Base-by-base conservation (phyloP, 2,888 invertebrate genomes). In the Himalopsyche japonica region DNA sequence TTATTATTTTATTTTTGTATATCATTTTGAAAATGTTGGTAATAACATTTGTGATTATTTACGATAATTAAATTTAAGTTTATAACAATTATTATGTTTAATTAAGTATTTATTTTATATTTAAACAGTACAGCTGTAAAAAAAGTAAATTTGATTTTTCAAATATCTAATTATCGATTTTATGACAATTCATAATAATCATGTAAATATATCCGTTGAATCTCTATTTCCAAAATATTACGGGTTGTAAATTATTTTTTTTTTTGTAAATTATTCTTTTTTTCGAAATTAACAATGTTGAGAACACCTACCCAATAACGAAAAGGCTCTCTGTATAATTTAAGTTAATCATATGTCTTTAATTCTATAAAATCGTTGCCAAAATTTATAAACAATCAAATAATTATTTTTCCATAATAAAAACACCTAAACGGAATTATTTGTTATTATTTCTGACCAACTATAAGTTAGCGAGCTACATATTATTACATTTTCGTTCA, bases 121-220 rank as follows among this genome's bases (percentile, higher is more conserved):
- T n/a, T 77, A 77, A 34, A 43, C 77, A 43, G 34, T 43, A 34
- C 77, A 77, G 34, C 34, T 43, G 77, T 37, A 76, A 37, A 43
- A 76, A 37, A 32, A 47, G 57, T 85, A 34, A 43, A 27, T 48
- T 76, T 57, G 85, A 82, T 82, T 85, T 81, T 81, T 81, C 81
- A 81, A 81, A 81, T 81, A 43, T 81, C 34, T 64, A n/a, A n/a
- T 64, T 81, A 32, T 48, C n/a, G 57, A 64, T 70, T 30, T 15
- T 70, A 70, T 70, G 70, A 70, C 27, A 10, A 30, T 2, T 43
- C 43, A 43, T 43, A 43, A 12, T 27, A 27, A 27, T 70, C 70
- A 27, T 70, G 70, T 70, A 70, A 70, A 70, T 70, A 70, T 24
- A 70, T 70, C 70, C 70, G 70, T 24, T 70, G 27, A 70, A 70